Evolutionary conservation across 1,140 invertebrate genomes (phyloP).

Genomic region (Heliconius hewitsoni): DNA sequence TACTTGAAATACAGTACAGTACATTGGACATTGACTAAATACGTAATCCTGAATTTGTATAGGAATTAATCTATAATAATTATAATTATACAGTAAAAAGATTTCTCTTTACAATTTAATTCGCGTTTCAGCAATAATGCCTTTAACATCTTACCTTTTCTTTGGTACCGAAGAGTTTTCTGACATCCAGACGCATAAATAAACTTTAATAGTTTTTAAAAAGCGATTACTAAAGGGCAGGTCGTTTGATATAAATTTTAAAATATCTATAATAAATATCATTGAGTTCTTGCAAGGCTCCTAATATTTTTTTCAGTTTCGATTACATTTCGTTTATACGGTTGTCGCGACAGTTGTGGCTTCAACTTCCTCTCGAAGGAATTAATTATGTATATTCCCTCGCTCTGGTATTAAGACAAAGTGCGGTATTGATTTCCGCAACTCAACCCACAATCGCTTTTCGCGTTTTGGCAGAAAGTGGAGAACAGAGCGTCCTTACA

Average conservation of each 20-base stretch:
- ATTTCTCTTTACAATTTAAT: background rate
- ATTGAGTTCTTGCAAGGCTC: background rate
- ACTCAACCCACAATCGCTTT: no score
- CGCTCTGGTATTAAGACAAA: no score
- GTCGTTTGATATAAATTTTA: background rate
- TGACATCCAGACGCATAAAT: conserved; percentile 1
- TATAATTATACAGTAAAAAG: no score
- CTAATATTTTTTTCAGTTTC: background rate
- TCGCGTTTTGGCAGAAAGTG: no score
- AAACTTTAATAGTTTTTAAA: conserved; percentile 6
- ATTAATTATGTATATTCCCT: no score
- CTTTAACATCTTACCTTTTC: background rate
- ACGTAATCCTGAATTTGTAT: no score
- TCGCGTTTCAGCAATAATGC: background rate
- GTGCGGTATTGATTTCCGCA: no score
- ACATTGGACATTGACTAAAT: no score
- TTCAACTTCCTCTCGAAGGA: no score
- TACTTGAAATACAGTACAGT: no score
- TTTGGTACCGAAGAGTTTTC: background rate
- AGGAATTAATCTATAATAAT: no score
- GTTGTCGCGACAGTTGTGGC: background rate
- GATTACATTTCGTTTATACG: background rate
- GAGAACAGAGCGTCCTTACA: no score
- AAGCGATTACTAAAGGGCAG: background rate
- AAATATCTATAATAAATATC: background rate